These are phyloP conservation scores for Jaculus jaculus DNA, from an alignment of 2,113 vertebrate species.

Conservation along the genomic window DNA sequence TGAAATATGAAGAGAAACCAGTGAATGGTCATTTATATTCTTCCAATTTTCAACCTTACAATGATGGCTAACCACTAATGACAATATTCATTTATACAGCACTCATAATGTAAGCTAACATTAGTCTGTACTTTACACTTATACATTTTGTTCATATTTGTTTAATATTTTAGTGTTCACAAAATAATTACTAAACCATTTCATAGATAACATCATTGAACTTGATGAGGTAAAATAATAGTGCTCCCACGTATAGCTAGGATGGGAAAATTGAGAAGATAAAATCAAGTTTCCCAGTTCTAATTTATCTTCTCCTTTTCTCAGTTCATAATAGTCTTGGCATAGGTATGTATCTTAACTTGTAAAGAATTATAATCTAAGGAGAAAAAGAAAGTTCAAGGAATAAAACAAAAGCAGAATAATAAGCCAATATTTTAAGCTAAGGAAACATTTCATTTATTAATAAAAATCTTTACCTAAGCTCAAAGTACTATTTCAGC, in stretches of 20 bases:
- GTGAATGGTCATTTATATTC: background rate
- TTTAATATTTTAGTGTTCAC: background rate
- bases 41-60: background rate
- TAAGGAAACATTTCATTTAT: background rate
- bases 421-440: conserved; percentile 10
- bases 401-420: background rate
- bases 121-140: background rate
- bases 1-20: no score
- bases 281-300: background rate
- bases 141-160: background rate
- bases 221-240: background rate
- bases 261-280: background rate
- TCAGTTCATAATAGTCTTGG: background rate
- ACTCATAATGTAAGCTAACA: background rate
- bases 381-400: background rate
- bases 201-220: background rate
- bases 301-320: background rate
- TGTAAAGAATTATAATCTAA: conserved; percentile 5
- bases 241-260: background rate
- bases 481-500: background rate
- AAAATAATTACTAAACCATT: conserved; percentile 7
- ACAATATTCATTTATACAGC: background rate
- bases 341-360: background rate
- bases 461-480: background rate
- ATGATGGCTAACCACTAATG: background rate